Base-by-base conservation (phyloP, 2,888 invertebrate species). In the Rhimphoctona megacephalus region DNA sequence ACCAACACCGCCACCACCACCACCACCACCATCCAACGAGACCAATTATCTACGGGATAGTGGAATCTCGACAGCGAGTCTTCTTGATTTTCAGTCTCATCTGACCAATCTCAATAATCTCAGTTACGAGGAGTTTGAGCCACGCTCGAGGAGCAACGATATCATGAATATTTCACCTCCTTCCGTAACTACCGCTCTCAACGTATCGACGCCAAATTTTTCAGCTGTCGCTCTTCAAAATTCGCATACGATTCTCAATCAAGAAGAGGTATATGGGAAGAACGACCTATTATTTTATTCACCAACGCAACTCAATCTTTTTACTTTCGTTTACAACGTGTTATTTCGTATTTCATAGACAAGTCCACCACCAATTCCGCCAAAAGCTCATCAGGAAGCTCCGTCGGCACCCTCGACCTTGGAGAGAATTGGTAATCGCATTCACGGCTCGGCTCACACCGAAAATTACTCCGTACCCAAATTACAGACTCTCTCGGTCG, bases 11-110 rank as follows among this genome's bases (percentile, higher is more conserved):
- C 61, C 14, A 30, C 61, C 61, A 61, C 61, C 61, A 11, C 70
- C 46, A 19, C 43, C 49, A 1, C 46, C 46, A 5, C 30, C 49
- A 0, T 9, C 46, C 25, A 91, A 86, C 82, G 93, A 94, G 5
- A 89, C 92, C 2, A 93, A 95, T 81, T 96, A 96, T 89, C 92
- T 96, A 17, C 94, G 96, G 7, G 96, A 96, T 91, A 96, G 96
- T 3, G 96, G 96, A 19, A 95, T 95, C 69, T 94, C 94, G 0
- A 94, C 94, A 0, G 93, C 94, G 22, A 94, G 94, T 85, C 90
- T 94, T 5, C 90, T 93, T 61, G 94, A 94, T 82, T 92, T 94
- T 66, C 94, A 94, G 43, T 93, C 93, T 8, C 94, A 94, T 33
- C 86, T 94, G 25, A 92, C 92, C 9, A 94, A 94, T 85, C 89